Base-by-base conservation (phyloP, 2,113 vertebrate genomes). In the Benitochromis conjunctus region DNA sequence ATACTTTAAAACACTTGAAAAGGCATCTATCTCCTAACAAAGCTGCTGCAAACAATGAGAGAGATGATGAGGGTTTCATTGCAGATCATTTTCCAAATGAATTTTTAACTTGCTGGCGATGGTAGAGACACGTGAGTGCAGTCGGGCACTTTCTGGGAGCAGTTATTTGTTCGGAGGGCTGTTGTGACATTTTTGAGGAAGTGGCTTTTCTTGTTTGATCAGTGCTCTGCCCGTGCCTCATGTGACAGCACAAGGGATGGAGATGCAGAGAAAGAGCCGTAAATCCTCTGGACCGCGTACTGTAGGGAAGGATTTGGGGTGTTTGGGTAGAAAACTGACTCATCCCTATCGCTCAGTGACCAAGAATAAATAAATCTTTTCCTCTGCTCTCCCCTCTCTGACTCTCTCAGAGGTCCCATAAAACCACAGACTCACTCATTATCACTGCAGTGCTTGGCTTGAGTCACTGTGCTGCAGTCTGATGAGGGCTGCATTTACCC, bases 121-220 rank as follows among this genome's bases (percentile, higher is more conserved):
- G 48, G 54, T 24, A 78, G 66, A n/a, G 57, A 24, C 88, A 76
- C 34, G 57, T 79, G 80, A 88, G 34, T 4, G 3, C 76, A 18
- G 60, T 36, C 2, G 3, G 48, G 66, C 82, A 83, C 80, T 80
- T 71, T 24, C 58, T 51, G 24, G 79, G 83, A 91, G 89, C 87
- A 57, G 71, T 66, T 88, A 38, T 92, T 92, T 92, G 91, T 90
- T 94, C 83, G 53, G 83, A 93, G 86, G 91, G 83, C 85, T 89
- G 90, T 90, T 88, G 84, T 91, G 90, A 89, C 91, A 89, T 93
- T 94, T 85, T 85, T 91, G 90, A 92, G 87, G 91, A 94, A 94
- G 90, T 92, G 66, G 84, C 90, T 92, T 90, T 91, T 91, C 90
- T 91, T 91, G 94, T 95, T 93, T 92, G 93, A 85, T 90, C 86